A percentile compares a stretch with the other conserved stretches of the same genome.
Conservation (phyloP, 2,797 vertebrate genomes). For the Notolabrus celidotus region DNA sequence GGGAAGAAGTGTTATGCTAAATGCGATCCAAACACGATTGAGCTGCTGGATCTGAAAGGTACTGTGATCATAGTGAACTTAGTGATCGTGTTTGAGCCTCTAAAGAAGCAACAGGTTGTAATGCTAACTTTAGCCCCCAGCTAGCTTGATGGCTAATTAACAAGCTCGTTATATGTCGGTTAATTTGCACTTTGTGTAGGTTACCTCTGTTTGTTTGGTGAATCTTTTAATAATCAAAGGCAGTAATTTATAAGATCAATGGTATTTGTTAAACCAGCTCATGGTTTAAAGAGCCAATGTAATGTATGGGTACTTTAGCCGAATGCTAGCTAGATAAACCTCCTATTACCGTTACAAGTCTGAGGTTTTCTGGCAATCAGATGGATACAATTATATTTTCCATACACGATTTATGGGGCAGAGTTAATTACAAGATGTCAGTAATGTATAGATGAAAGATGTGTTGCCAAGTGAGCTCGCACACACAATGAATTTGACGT, state of each 20-base stretch:
- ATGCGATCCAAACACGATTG: conserved; percentile 29
- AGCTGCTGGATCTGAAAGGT: conserved; percentile 52
- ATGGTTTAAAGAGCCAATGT: neutral
- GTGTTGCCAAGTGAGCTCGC: too few species aligned
- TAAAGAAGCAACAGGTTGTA: conserved; percentile 73
- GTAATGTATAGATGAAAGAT: too few species aligned
- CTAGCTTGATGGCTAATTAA: conserved; percentile 5
- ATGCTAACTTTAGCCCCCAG: conserved; percentile 63
- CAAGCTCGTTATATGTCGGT: neutral
- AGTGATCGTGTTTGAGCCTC: neutral
- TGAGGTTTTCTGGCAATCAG: neutral
- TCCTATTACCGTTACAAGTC: neutral
- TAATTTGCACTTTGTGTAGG: neutral
- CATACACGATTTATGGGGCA: neutral
- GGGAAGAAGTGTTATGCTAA: neutral
- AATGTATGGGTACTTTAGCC: neutral
- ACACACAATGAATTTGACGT: too few species aligned
- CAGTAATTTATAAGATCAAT: neutral
- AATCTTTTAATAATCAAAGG: neutral
- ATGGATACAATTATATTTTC: neutral
- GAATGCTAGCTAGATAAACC: too few species aligned
- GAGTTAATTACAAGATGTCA: neutral
- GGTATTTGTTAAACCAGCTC: neutral
- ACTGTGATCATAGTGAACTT: conserved; percentile 3
- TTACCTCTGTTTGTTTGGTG: neutral